Evolutionary conservation across 2,888 invertebrate species (phyloP).

Genomic region (Chesias legatella): DNA sequence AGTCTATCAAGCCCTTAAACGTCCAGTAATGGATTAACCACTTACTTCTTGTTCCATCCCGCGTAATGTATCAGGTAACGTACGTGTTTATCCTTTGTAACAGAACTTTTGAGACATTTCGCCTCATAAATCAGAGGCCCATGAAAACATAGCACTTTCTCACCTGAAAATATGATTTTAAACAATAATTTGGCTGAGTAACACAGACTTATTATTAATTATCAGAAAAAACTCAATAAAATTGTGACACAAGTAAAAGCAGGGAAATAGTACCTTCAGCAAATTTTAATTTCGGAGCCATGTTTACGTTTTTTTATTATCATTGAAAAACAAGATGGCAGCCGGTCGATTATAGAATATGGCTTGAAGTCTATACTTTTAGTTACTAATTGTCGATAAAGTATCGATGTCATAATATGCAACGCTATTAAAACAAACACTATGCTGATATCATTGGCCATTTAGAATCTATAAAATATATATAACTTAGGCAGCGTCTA

Average conservation of each 20-base stretch:
- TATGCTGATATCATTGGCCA: too few species aligned
- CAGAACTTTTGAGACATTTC: constrained; percentile 92
- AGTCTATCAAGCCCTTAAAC: neutral
- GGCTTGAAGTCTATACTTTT: too few species aligned
- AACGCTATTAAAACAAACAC: too few species aligned
- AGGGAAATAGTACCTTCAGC: constrained; percentile 82
- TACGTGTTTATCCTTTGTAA: constrained; percentile 91
- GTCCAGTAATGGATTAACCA: constrained; percentile 16
- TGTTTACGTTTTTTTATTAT: constrained; percentile 32
- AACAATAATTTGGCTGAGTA: neutral
- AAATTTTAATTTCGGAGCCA: constrained; percentile 86
- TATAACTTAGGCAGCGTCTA: too few species aligned
- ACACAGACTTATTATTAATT: neutral
- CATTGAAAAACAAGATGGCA: constrained; percentile 13
- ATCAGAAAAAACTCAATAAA: neutral
- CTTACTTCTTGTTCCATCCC: constrained; percentile 98
- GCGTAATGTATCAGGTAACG: constrained; percentile 97
- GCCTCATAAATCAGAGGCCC: constrained; percentile 98
- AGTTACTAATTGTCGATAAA: too few species aligned
- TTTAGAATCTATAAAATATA: too few species aligned
- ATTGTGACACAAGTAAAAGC: neutral
- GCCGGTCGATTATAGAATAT: too few species aligned
- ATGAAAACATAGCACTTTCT: constrained; percentile 96
- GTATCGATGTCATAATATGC: too few species aligned
- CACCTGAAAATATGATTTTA: constrained; percentile 80